These are phyloP conservation scores for Heterotis niloticus DNA, from an alignment of 2,113 vertebrate genomes.

Conservation along the genomic window DNA sequence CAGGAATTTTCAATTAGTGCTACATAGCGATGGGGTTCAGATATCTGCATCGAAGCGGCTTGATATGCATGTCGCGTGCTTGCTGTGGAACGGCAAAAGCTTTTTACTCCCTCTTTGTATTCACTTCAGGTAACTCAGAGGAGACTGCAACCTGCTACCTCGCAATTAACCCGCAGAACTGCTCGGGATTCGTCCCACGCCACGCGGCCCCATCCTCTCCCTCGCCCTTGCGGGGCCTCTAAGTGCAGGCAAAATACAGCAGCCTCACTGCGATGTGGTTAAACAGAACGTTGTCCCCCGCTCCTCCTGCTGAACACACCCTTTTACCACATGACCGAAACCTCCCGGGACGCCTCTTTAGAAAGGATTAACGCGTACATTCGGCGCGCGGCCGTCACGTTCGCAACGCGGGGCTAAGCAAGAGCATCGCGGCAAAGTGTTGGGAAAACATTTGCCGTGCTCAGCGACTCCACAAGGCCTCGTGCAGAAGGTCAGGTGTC, in stretches of 20 bases:
- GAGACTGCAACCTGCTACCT: not conserved
- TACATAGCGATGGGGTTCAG: not conserved
- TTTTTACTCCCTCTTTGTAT: slow-evolving; percentile 1
- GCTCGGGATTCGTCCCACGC: slow-evolving; percentile 9
- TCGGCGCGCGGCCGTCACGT: slow-evolving; percentile 36
- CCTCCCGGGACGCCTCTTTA: slow-evolving; percentile 26
- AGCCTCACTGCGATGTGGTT: slow-evolving; percentile 24
- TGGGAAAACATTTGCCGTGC: not conserved
- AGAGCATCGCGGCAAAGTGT: not conserved
- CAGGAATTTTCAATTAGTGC: not conserved
- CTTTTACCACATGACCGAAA: slow-evolving; percentile 7
- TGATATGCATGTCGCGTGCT: not conserved
- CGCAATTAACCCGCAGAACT: slow-evolving; percentile 3
- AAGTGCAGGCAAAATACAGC: slow-evolving; percentile 6
- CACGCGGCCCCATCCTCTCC: not conserved
- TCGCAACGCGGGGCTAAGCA: not conserved
- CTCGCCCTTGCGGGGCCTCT: not conserved
- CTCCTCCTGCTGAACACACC: slow-evolving; percentile 16
- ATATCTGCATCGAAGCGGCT: not conserved
- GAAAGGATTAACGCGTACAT: slow-evolving; percentile 45
- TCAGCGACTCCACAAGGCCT: not conserved
- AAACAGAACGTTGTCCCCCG: slow-evolving; percentile 27
- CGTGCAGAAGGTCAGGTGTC: not conserved
- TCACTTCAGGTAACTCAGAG: not conserved
- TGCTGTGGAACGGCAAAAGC: not conserved